Percentiles rank a stretch among this genome's conserved stretches.
phyloP scores from a whole-genome alignment of 1,140 invertebrate genomes.

The Bombus huntii region DNA sequence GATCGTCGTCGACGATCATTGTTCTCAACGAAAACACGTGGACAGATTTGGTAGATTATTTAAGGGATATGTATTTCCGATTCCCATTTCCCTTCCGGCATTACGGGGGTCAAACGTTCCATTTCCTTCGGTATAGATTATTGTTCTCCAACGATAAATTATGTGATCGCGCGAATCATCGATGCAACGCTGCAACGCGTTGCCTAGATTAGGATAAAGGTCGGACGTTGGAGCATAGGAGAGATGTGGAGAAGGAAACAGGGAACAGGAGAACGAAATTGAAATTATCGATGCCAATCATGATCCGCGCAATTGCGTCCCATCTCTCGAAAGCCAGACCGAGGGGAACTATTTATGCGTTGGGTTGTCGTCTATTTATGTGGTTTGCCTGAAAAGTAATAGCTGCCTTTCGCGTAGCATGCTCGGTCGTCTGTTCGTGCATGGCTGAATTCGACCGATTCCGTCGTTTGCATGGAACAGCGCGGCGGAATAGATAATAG shows the following conservation, averaged over 20 bases:
- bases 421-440: slow-evolving; percentile 12
- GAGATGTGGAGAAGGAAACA: neutral
- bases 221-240: neutral
- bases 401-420: slow-evolving; percentile 27
- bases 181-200: neutral
- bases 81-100: neutral
- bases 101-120: neutral
- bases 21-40: neutral
- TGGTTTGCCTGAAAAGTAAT: slow-evolving; percentile 44
- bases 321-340: neutral
- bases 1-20: neutral
- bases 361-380: slow-evolving; percentile 26
- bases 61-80: neutral
- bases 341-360: slow-evolving; percentile 41
- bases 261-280: neutral
- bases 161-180: neutral
- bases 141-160: neutral
- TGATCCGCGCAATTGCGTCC: slow-evolving; percentile 28
- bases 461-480: slow-evolving; percentile 42
- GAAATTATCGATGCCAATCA: slow-evolving; percentile 26
- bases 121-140: neutral
- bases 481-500: slow-evolving; percentile 46
- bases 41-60: neutral
- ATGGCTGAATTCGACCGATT: slow-evolving; percentile 36
- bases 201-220: neutral